These are phyloP conservation scores for Bombycilla garrulus DNA, from an alignment of 2,113 vertebrate species.

Conservation along the genomic window DNA sequence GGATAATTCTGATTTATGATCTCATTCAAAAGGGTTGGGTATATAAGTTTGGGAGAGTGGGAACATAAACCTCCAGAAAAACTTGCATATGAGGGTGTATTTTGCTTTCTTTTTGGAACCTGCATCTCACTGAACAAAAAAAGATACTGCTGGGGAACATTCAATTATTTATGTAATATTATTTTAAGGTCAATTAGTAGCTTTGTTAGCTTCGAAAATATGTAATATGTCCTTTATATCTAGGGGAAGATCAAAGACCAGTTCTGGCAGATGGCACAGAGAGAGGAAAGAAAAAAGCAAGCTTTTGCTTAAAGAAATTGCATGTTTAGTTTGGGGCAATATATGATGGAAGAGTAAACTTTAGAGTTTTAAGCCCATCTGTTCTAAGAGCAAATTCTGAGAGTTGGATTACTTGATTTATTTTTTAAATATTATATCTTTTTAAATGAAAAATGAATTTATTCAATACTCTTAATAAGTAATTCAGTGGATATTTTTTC, in stretches of 20 bases:
- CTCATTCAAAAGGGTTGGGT: not conserved
- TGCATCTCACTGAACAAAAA: not conserved
- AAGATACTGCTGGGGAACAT: not conserved
- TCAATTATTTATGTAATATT: not conserved
- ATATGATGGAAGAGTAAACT: not conserved
- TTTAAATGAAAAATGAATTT: not conserved
- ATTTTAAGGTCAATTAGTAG: not conserved
- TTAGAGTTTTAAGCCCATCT: not conserved
- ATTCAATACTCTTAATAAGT: not conserved
- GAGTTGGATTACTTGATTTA: not conserved
- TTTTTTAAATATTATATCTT: not conserved
- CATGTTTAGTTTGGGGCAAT: not conserved
- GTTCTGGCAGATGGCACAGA: not conserved
- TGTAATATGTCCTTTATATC: not conserved
- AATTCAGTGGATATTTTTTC: not conserved
- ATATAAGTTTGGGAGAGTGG: not conserved
- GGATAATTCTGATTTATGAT: not conserved
- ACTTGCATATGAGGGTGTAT: not conserved
- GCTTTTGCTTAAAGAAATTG: not conserved
- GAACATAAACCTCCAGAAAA: not conserved
- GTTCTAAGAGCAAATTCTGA: not conserved
- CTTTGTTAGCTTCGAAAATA: not conserved
- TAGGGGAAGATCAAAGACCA: not conserved
- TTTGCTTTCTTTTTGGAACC: not conserved
- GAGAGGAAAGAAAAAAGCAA: not conserved